Base-by-base conservation (phyloP, 2,888 invertebrate species). In the Lasioglossum figueresi region DNA sequence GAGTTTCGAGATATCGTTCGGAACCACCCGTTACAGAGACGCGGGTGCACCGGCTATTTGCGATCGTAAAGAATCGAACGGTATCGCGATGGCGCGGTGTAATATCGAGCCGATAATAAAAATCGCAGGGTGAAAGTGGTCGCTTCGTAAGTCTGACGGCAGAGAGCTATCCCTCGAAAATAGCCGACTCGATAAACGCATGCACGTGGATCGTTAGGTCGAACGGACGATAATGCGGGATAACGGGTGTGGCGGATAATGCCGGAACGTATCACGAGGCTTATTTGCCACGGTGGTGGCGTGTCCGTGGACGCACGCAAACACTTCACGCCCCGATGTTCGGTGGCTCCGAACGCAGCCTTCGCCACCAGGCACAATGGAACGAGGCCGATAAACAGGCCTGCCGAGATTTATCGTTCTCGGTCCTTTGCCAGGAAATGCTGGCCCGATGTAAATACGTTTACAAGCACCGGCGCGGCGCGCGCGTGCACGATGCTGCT, bases 201-300 rank as follows among this genome's bases (percentile, higher is more conserved):
- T 79, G 79, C 85, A 80, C 80, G 85, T 43, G 75, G 86, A 77
- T 86, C 82, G 85, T 86, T 85, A 86, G 85, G 82, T 76, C 75
- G 56, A 74, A 74, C 86, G 52, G 76, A 76, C 86, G 86, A 85
- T 86, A 86, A 86, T 82, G 86, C 70, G 76, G 86, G 87, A 83
- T 83, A 86, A 86, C 86, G 87, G 86, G 83, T 80, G 86, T 83
- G 86, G 83, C 86, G 75, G 86, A 87, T 86, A 83, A 80, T 86
- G 76, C 86, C 66, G 79, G 83, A 79, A 80, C 83, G 87, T 87
- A 86, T 86, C 87, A 74, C 76, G 80, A 86, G 86, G 86, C 87
- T 87, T 87, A 86, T 86, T 87, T 87, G 87, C 87, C 86, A 79
- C 45, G 83, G 75, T 71, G 75, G 34, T 71, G 77, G 77, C 82